These are phyloP conservation scores for Neogale vison DNA, from an alignment of 2,113 vertebrate genomes.

Conservation along the genomic window DNA sequence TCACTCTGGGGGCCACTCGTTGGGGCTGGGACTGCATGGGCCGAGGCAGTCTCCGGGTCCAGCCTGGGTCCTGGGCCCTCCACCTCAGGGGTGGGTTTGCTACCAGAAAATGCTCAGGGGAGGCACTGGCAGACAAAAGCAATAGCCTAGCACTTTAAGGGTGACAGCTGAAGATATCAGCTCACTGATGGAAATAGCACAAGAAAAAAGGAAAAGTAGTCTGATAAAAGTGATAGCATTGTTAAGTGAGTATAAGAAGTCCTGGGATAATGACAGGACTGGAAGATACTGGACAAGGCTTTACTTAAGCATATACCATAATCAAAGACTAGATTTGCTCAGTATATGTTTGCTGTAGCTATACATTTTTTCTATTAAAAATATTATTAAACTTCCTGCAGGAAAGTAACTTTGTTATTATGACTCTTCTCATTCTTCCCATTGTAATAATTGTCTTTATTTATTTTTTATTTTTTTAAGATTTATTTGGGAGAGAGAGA, in stretches of 20 bases:
- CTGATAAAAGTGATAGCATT: background rate
- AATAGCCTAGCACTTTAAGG: background rate
- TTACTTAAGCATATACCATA: background rate
- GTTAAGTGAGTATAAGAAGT: conserved; percentile 27
- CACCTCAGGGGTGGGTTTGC: background rate
- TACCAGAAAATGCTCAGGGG: background rate
- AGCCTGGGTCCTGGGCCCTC: background rate
- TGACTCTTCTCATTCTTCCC: background rate
- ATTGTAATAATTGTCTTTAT: background rate
- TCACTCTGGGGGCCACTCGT: background rate
- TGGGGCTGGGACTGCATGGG: background rate
- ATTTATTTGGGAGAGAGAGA: too few species aligned
- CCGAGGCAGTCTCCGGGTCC: background rate
- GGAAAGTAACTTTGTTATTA: background rate
- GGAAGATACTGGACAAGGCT: background rate
- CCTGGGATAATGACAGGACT: background rate
- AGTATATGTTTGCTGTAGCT: background rate
- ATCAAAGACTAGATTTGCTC: background rate
- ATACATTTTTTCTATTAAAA: background rate
- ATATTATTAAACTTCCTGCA: background rate
- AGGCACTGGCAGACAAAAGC: conserved; percentile 67
- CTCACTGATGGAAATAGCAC: conserved; percentile 36
- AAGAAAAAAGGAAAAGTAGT: conserved; percentile 44
- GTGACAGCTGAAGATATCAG: conserved; percentile 50
- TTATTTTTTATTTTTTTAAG: background rate